These are phyloP conservation scores for Aphodius sticticus DNA, from an alignment of 2,888 invertebrate species.

Conservation along the genomic window DNA sequence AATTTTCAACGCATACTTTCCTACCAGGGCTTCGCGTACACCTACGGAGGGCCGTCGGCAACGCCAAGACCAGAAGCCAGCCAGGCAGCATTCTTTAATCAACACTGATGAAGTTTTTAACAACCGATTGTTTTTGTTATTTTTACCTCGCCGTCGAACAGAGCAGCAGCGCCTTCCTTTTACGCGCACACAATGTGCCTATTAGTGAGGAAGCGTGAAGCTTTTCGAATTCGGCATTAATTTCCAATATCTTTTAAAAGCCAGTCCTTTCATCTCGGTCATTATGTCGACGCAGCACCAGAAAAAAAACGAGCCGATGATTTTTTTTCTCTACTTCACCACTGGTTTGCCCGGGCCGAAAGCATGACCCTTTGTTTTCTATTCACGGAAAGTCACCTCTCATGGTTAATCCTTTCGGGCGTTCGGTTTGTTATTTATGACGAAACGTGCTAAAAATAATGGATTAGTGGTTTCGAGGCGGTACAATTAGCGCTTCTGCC, in stretches of 20 bases:
- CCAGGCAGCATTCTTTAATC: slow-evolving; percentile 41
- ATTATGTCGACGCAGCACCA: slow-evolving; percentile 27
- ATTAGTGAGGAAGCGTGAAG: slow-evolving; percentile 42
- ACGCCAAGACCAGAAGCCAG: slow-evolving; percentile 24
- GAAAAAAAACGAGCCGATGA: not conserved
- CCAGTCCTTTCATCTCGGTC: slow-evolving; percentile 31
- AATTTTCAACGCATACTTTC: slow-evolving; percentile 58
- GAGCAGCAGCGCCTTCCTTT: slow-evolving; percentile 34
- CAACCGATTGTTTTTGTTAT: slow-evolving; percentile 46
- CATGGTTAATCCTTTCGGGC: not conserved
- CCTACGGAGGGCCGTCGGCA: slow-evolving; percentile 21
- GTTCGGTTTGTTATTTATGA: not conserved
- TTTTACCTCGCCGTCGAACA: slow-evolving; percentile 33
- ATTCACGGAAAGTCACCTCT: not conserved
- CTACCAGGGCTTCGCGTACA: slow-evolving; percentile 32
- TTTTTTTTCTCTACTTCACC: slow-evolving; percentile 17
- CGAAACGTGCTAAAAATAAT: slow-evolving; percentile 4
- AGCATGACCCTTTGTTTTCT: slow-evolving; percentile 4
- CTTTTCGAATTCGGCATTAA: slow-evolving; percentile 41
- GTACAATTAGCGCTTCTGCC: slow-evolving; percentile 4
- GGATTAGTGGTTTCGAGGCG: not conserved
- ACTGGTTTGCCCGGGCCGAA: not conserved
- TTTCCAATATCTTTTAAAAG: slow-evolving; percentile 39
- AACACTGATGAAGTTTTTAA: slow-evolving; percentile 46
- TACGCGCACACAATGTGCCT: slow-evolving; percentile 35